Base-by-base conservation (phyloP, 2,888 invertebrate species). In the Mamestra brassicae region DNA sequence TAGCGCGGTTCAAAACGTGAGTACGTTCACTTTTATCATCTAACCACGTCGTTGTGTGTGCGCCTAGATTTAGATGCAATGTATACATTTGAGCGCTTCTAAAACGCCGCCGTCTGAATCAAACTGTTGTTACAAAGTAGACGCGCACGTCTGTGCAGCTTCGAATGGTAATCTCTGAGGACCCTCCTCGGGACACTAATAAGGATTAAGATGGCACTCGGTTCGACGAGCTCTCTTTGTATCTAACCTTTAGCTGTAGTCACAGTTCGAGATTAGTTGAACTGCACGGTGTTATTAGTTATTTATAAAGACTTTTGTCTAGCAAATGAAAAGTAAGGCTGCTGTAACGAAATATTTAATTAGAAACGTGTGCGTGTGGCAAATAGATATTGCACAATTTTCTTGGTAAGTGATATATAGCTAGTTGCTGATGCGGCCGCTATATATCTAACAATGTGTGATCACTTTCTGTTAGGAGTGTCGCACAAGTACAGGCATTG, bases 1-100 rank as follows among this genome's bases (percentile, higher is more conserved):
- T 97, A 78, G 93, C 93, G 13, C 90, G 95, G 68, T 97, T 96
- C 80, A 97, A 96, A 92, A 96, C 96, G 97, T 97, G 90, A 94
- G 96, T 93, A 85, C 80, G 74, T 86, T 84, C 42, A 68, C 34
- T 74, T 83, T 64, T 62, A 45, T 62, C 5, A 54, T 45, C 45
- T 68, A 71, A 71, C 45, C 64, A 67, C 76, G 58, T 63, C 72
- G 72, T 76, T 80, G 65, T 78, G 67, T 73, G 75, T 69, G 70
- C 66, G 70, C 55, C 57, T 85, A 76, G 55, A 81, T 42, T 76
- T 74, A 72, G 71, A 79, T 66, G 70, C 74, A 60, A 71, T 74
- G 61, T 78, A 64, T 76, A 73, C 1, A 63, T 70, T 57, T 66
- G 60, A 80, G 74, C 36, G 77, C 81, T 80, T 87, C 71, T 70